phyloP scores from a whole-genome alignment of 2,113 vertebrate genomes.

The Megaceryle torquata region DNA sequence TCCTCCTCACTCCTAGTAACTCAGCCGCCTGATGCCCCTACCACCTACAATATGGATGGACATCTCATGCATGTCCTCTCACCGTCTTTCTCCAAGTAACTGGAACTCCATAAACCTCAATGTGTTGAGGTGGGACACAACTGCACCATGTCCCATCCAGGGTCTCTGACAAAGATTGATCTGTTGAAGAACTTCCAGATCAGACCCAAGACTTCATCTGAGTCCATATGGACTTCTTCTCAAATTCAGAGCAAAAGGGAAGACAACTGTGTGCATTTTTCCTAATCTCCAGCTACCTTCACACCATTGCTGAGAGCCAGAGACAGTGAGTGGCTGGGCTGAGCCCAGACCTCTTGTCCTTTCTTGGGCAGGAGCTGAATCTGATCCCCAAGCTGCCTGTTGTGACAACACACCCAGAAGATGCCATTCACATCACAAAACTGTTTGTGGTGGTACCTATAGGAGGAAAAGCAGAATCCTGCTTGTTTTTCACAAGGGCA shows the following conservation, averaged over 20 bases:
- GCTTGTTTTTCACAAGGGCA: not conserved
- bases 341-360: not conserved
- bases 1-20: not conserved
- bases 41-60: not conserved
- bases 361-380: not conserved
- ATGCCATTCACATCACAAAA: not conserved
- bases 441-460: no score
- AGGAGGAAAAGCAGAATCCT: not conserved
- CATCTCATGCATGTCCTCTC: not conserved
- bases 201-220: not conserved
- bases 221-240: not conserved
- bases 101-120: not conserved
- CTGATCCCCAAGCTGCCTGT: not conserved
- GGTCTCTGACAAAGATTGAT: no score
- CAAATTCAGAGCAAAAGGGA: not conserved
- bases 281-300: not conserved
- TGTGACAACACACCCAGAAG: not conserved
- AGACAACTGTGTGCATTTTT: not conserved
- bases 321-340: fast-evolving
- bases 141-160: not conserved
- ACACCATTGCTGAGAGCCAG: not conserved
- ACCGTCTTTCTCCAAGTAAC: not conserved
- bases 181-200: no score
- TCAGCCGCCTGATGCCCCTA: not conserved
- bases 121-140: not conserved